A percentile compares a stretch with the other conserved stretches of the same genome.
Conservation (phyloP, 2,797 vertebrate species). For the Chaetodon trifasciatus region DNA sequence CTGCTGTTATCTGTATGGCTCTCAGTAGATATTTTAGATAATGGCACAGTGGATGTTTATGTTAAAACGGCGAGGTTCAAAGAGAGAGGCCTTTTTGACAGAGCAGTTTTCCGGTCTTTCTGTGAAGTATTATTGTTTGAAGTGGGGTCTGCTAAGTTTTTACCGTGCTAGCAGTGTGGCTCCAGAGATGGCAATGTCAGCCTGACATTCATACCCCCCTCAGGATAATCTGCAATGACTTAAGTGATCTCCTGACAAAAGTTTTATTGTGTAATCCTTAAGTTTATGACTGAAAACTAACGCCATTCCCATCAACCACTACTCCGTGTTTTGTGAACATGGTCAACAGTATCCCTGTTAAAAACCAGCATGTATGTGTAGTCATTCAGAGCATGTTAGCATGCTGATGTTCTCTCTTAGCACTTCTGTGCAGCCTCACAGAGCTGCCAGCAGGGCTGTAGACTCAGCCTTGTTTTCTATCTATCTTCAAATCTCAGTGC, state of each 20-base stretch:
- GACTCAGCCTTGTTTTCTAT: constrained; percentile 7
- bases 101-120: constrained; percentile 57
- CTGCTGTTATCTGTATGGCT: constrained; percentile 60
- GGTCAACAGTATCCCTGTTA: too few species aligned
- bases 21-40: constrained; percentile 74
- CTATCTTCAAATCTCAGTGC: constrained; percentile 7
- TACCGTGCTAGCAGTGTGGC: not conserved
- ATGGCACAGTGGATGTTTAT: constrained; percentile 73
- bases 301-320: not conserved
- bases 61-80: constrained; percentile 72
- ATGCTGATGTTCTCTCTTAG: not conserved
- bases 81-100: constrained; percentile 50
- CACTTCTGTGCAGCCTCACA: not conserved
- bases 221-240: not conserved
- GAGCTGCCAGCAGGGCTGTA: not conserved
- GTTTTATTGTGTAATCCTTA: not conserved
- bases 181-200: not conserved
- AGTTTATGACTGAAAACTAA: not conserved
- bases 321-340: not conserved
- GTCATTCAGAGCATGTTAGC: not conserved
- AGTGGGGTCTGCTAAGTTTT: constrained; percentile 31
- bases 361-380: not conserved
- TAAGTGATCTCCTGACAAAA: not conserved
- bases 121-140: constrained; percentile 57
- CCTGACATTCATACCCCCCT: not conserved